Base-by-base conservation (phyloP, 2,888 invertebrate genomes). In the Danaus chrysippus region DNA sequence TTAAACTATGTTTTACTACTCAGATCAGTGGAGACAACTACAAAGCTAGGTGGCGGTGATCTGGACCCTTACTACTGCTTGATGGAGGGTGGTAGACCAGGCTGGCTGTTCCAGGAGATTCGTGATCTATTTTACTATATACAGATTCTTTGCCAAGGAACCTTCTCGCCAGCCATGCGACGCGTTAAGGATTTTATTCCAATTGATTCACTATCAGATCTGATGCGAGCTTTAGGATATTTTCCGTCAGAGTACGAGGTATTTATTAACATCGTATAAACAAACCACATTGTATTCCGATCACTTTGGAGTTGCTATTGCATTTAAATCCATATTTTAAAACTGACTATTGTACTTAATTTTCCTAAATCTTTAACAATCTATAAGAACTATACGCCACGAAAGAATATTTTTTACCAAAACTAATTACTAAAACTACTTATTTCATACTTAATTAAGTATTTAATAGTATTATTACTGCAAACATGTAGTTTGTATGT, bases 201-300 rank as follows among this genome's bases (percentile, higher is more conserved):
- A 0, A 86, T 94, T 23, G 89, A 92, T 19, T 94, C 95, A 73
- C 83, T 96, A 54, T 94, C 95, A 0, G 95, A 94, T 79, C 83
- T 95, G 15, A 93, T 96, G 93, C 87, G 95, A 65, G 94, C 95
- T 1, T 86, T 95, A 72, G 96, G 96, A 12, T 96, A 91, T 82
- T 96, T 94, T 75, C 95, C 95, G 0, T 93, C 94, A 0, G 94
- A 95, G 74, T 93, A 93, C 79, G 95, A 95, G 91, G 95, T 95
- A 13, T 34, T n/a, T 44, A n/a, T 34, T 17, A 10, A 9, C 10
- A 43, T 43, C 12, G 10, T 5, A 5, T 34, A 34, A 34, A 34
- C 23, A 8, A 34, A 34, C 0, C 6, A 34, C 23, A 34, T 6
- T 34, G 3, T 6, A 2, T 34, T 34, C 23, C 23, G 23, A 34